Conservation (phyloP, 1,140 invertebrate genomes). For the Tigriopus japonicus region DNA sequence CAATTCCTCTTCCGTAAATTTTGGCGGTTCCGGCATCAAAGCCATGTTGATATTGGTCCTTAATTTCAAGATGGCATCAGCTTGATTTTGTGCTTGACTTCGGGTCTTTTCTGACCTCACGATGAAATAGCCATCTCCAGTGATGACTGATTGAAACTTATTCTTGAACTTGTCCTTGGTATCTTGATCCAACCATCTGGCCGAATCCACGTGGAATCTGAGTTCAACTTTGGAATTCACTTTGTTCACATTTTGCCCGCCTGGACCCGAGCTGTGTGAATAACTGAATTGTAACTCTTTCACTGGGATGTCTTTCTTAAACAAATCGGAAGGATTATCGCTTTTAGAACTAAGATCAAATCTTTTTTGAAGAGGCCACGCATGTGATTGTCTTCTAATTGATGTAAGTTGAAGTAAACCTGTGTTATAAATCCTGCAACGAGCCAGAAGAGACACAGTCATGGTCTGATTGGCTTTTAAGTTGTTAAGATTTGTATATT, state of each 20-base stretch:
- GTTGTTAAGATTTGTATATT: too few species aligned
- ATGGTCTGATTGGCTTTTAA: too few species aligned
- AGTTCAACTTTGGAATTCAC: background rate
- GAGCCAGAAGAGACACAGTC: too few species aligned
- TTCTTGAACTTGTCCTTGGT: background rate
- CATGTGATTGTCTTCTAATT: too few species aligned
- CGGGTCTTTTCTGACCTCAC: background rate
- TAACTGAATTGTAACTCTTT: background rate
- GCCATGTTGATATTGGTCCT: too few species aligned
- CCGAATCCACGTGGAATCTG: background rate
- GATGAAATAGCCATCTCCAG: background rate
- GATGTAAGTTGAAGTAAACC: too few species aligned
- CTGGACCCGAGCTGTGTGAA: background rate
- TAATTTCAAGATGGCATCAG: background rate
- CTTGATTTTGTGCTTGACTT: background rate
- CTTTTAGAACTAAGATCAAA: too few species aligned
- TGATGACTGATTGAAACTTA: background rate
- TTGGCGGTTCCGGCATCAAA: too few species aligned
- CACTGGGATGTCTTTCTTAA: background rate
- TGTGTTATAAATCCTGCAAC: too few species aligned
- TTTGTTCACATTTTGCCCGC: background rate
- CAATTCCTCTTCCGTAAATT: too few species aligned
- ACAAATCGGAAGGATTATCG: too few species aligned
- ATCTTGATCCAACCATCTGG: background rate
- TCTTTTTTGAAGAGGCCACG: too few species aligned